Base-by-base conservation (phyloP, 1,140 invertebrate genomes). In the Pseudomyrmex cubaensis region DNA sequence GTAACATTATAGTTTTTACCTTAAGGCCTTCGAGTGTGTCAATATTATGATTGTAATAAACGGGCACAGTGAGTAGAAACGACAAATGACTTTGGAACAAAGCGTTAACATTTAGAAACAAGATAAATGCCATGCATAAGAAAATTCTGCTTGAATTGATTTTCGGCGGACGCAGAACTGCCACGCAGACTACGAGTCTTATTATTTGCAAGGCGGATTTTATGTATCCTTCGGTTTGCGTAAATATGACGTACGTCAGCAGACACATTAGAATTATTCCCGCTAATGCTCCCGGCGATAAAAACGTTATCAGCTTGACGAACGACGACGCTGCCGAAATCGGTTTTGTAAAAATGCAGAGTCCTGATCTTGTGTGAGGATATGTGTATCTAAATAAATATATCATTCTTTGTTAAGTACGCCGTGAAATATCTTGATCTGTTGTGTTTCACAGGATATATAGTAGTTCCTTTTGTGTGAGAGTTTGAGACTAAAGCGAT, bases 31-130 rank as follows among this genome's bases (percentile, higher is more conserved):
- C 44, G 4, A 59, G 3, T 7, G 52, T 85, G 10, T 62, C 52
- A 12, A 88, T 78, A 2, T 85, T 70, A 0, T 57, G 50, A 12
- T 56, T 1, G 7, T 35, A n/a, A n/a, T 46, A 70, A 0, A 75
- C 57, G 0, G 87, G 86, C 1, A 80, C n/a, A 0, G 69, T 88
- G 1, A 88, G 52, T 5, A 88, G 9, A 1, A 84, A 59, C 7
- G 73, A 67, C 67, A 67, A 64, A 8, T 88, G 83, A 4, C 86
- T 80, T 54, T 85, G 77, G 0, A 88, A 4, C 52, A 88, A 2
- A 13, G 87, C 59, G 25, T 85, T 85, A 1, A 88, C 22, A 8
- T 76, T 80, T 0, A 88, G 8, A 0, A 83, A 48, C n/a, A 88
- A 3, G 8, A 88, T 9, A n/a, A 88, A 61, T 10, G 64, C n/a